Conservation (phyloP, 2,797 vertebrate species). For the Limosa lapponica region DNA sequence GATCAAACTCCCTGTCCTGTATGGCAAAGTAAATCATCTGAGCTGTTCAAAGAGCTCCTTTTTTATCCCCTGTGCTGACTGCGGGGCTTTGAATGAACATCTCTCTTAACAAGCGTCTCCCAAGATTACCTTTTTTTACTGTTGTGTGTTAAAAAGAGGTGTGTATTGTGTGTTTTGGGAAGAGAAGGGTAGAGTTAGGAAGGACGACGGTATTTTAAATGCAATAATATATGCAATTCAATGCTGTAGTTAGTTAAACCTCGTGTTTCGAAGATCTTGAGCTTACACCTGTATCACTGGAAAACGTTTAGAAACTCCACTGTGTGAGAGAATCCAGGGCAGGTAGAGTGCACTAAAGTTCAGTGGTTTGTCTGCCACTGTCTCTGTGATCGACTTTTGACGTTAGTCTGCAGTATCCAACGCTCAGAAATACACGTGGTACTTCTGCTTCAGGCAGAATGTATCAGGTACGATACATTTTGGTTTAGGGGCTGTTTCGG, state of each 20-base stretch:
- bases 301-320: neutral
- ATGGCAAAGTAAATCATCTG: neutral
- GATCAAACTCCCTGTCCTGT: conserved; percentile 2
- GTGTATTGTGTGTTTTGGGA: neutral
- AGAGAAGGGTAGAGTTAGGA: neutral
- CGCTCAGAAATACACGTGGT: neutral
- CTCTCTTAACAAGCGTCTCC: neutral
- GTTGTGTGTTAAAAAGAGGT: neutral
- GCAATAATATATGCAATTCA: neutral
- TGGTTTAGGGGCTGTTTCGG: neutral
- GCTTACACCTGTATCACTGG: neutral
- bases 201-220: neutral
- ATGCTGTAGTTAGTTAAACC: neutral
- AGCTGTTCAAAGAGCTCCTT: neutral
- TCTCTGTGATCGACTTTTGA: neutral
- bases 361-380: neutral
- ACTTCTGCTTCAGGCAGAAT: neutral
- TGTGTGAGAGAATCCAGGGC: neutral
- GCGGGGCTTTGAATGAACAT: neutral
- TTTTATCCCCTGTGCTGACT: neutral
- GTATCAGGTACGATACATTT: neutral
- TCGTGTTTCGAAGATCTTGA: neutral
- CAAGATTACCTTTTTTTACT: neutral
- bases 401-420: neutral
- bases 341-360: neutral